Evolutionary conservation across 1,140 invertebrate genomes (phyloP).

Genomic region (Brachionus sp.): DNA sequence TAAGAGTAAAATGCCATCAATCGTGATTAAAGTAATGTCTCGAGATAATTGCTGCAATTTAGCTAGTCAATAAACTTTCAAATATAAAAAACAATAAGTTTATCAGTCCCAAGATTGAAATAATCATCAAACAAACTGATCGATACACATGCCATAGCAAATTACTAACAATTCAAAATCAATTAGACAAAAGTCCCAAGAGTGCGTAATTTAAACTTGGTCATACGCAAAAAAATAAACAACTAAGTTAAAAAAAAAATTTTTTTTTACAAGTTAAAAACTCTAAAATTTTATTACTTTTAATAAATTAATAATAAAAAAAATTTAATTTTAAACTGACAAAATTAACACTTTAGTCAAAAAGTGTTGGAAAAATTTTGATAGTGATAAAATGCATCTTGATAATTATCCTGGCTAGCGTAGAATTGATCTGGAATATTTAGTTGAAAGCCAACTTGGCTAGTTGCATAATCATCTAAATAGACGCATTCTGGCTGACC

Average conservation of each 20-base stretch:
- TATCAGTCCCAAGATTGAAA: constrained; percentile 16
- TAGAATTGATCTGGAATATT: not conserved
- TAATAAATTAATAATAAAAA: constrained; percentile 13
- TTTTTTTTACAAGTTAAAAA: not conserved
- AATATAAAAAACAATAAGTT: not conserved
- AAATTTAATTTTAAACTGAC: not conserved
- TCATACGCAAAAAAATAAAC: not conserved
- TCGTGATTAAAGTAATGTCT: not conserved
- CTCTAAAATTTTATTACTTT: not conserved
- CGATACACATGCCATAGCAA: constrained; percentile 28
- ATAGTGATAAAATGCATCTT: constrained; percentile 17
- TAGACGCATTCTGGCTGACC: not conserved
- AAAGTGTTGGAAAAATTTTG: constrained; percentile 16
- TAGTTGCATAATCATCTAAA: not conserved
- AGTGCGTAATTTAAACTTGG: not conserved
- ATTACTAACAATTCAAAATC: constrained; percentile 12
- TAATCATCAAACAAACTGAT: constrained; percentile 7
- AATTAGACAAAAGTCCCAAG: not conserved
- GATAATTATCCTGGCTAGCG: not conserved
- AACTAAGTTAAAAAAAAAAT: not conserved
- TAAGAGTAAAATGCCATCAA: not conserved
- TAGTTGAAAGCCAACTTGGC: not conserved
- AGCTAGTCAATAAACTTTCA: not conserved
- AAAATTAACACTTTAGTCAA: not conserved
- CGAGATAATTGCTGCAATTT: not conserved